Evolutionary conservation across 2,797 vertebrate species (phyloP), one percentile per base, ranked within the genome.

Genomic region (Malacoctenus gilli): DNA sequence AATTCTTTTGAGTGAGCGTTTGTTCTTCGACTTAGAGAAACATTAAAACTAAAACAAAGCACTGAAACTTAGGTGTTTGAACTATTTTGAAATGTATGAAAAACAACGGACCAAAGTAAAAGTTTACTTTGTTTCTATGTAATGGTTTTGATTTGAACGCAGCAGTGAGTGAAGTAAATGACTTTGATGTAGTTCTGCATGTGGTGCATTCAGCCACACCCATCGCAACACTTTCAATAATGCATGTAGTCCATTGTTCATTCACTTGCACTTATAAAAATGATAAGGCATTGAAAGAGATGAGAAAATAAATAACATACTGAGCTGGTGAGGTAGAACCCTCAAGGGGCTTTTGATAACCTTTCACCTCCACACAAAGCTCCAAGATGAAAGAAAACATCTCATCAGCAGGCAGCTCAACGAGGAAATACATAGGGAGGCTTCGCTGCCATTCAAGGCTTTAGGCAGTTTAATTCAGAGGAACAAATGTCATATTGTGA

Each of bases 1-100:
- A 68, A 68, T 76, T 80, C 72, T 77, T 74, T 72, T 79, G 72
- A 80, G 72, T 69, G 36, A 72, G 72, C 58, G 22, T 77, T 76
- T 82, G 72, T 73, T 82, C 74, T 85, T 79, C 75, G 86, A 85
- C 77, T 86, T 16, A 77, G 70, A 82, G 82, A 86, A 85, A 87
- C 87, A 87, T 87, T 85, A 73, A 86, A 80, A 68, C 36, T 41
- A 72, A 72, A 84, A 80, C 59, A 83, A 80, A 61, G 65, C 32
- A 65, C 75, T 41, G 41, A 51, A 55, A 49, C 41, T 56, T 54
- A 15, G 47, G 8, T 43, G 34, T 56, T 19, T 78, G 21, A 71
- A 68, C 11, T 54, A 59, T 53, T 73, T 62, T 57, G 30, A 76
- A 59, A 59, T 43, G 8, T 22, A 58, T 59, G 35, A 59, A 20